Evolutionary conservation across 2,113 vertebrate species (phyloP).

Genomic region (Phoxinus phoxinus): DNA sequence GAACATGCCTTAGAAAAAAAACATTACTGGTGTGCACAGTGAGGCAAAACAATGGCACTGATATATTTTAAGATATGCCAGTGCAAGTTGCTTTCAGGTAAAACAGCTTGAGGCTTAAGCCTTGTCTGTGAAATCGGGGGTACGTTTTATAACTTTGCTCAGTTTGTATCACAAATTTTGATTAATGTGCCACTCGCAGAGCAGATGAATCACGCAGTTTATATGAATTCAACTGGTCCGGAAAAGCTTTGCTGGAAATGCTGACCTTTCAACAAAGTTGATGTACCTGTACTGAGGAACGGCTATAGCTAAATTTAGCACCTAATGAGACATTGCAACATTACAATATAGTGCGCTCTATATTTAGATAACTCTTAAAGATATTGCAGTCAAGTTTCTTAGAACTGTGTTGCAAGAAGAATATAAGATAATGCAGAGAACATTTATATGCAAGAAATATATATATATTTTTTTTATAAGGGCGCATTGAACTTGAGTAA

Average conservation of each 20-base stretch:
- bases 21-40: too few relatives aligned
- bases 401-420: not conserved
- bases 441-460: not conserved
- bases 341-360: not conserved
- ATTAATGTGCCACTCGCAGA: not conserved
- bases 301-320: not conserved
- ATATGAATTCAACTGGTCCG: not conserved
- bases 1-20: too few relatives aligned
- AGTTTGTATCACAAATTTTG: not conserved
- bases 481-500: not conserved
- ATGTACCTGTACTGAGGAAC: not conserved
- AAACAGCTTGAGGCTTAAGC: too few relatives aligned
- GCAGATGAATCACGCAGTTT: not conserved
- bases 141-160: too few relatives aligned
- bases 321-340: not conserved
- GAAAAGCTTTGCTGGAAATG: not conserved
- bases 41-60: too few relatives aligned
- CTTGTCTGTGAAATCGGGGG: too few relatives aligned
- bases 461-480: constrained; percentile 16
- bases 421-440: not conserved
- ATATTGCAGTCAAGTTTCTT: not conserved
- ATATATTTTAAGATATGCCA: not conserved
- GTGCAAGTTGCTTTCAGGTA: too few relatives aligned
- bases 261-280: not conserved
- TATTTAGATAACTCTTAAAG: constrained; percentile 7